Evolutionary conservation across 1,140 invertebrate species (phyloP).

Genomic region (Bombus picipes): DNA sequence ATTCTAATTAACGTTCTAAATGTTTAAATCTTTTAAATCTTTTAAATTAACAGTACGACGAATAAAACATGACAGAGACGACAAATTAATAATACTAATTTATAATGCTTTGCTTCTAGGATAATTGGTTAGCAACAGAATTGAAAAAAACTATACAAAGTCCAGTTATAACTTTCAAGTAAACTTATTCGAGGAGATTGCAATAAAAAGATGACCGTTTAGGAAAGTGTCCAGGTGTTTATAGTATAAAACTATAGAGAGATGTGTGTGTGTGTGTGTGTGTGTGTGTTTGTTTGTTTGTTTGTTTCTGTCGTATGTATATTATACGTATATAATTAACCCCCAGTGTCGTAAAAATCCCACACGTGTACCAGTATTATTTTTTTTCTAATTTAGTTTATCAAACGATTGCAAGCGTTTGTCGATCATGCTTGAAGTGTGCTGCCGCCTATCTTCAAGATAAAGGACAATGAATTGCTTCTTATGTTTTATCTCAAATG

Average conservation of each 20-base stretch:
- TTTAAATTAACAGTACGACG: not conserved
- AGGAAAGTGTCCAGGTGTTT: not conserved
- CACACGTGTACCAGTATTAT: conserved; percentile 2
- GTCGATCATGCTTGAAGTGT: conserved; percentile 27
- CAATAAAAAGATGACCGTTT: not conserved
- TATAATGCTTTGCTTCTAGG: not conserved
- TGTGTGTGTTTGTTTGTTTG: no score
- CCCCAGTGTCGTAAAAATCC: conserved; percentile 40
- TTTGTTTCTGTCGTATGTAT: not conserved
- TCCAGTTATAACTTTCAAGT: not conserved
- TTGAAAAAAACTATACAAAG: not conserved
- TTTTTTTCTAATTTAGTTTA: conserved; percentile 24
- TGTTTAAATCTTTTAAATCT: not conserved
- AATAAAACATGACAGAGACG: not conserved
- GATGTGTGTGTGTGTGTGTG: no score
- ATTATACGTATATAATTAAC: not conserved
- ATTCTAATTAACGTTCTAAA: not conserved
- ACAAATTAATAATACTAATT: not conserved
- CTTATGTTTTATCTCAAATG: conserved; percentile 2
- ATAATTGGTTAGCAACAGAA: not conserved
- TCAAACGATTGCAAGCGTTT: conserved; percentile 22
- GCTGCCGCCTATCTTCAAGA: conserved; percentile 26
- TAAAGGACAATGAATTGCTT: conserved; percentile 26
- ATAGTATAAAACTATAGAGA: not conserved
- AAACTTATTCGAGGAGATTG: not conserved